Conservation (phyloP, 2,888 invertebrate genomes). For the Stegana nigrithorax region DNA sequence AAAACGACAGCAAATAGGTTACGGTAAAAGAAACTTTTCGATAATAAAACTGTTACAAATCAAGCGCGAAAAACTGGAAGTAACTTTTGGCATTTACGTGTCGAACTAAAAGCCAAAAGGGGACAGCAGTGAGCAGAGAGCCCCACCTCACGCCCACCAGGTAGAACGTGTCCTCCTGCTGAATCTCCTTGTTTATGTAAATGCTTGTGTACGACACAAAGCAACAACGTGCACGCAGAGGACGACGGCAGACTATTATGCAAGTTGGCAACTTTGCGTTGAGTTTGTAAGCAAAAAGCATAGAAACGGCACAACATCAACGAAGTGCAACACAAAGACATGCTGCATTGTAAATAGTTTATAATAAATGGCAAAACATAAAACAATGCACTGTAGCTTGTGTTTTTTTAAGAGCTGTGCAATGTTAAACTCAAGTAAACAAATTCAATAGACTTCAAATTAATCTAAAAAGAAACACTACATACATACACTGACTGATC, state of each 20-base stretch:
- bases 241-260: too few species aligned
- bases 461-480: too few species aligned
- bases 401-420: too few species aligned
- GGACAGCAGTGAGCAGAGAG: too few species aligned
- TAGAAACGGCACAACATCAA: too few species aligned
- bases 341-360: neutral
- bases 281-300: neutral
- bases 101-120: neutral
- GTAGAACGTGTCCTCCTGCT: too few species aligned
- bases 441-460: too few species aligned
- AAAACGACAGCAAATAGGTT: neutral
- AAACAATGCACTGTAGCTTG: neutral
- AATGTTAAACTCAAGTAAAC: too few species aligned
- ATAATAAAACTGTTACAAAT: conserved; percentile 15
- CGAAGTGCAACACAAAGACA: too few species aligned
- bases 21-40: conserved; percentile 1
- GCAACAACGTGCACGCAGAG: neutral
- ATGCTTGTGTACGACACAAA: neutral
- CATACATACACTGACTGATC: too few species aligned
- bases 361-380: neutral
- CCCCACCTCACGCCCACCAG: too few species aligned
- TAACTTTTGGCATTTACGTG: conserved; percentile 17
- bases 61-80: conserved; percentile 12
- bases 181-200: too few species aligned
- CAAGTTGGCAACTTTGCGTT: conserved; percentile 4